Evolutionary conservation across 2,113 vertebrate species (phyloP).

Genomic region (Pavo muticus): DNA sequence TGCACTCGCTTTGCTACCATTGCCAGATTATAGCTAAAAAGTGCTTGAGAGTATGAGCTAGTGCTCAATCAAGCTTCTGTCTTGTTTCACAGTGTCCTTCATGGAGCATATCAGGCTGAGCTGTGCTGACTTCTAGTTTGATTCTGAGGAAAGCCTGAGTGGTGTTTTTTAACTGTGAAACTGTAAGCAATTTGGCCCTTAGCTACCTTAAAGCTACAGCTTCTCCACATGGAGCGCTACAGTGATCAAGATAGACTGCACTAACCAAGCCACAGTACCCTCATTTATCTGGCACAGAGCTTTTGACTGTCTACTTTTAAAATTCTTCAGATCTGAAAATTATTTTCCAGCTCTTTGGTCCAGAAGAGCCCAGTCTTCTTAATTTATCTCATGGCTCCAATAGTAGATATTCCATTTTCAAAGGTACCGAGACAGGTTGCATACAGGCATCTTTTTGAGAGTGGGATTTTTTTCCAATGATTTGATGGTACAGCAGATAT

Average conservation of each 20-base stretch:
- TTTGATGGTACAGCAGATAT: not conserved
- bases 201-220: not conserved
- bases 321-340: slow-evolving; percentile 26
- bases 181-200: not conserved
- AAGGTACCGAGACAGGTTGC: not conserved
- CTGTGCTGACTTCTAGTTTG: not conserved
- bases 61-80: not conserved
- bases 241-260: not conserved
- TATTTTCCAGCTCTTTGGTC: not conserved
- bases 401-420: not conserved
- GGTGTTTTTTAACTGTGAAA: not conserved
- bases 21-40: not conserved
- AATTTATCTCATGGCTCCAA: not conserved
- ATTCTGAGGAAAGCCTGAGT: not conserved
- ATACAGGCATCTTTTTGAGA: not conserved
- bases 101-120: not conserved
- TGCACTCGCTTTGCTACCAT: not conserved
- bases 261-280: not conserved
- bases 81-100: not conserved
- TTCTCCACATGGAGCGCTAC: not conserved
- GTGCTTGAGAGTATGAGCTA: not conserved
- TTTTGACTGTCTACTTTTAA: not conserved
- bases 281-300: not conserved
- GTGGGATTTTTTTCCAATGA: not conserved
- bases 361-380: not conserved